A percentile compares a stretch with the other conserved stretches of the same genome.
Conservation (phyloP, 2,888 invertebrate genomes). For the Ptychoptera albimana region DNA sequence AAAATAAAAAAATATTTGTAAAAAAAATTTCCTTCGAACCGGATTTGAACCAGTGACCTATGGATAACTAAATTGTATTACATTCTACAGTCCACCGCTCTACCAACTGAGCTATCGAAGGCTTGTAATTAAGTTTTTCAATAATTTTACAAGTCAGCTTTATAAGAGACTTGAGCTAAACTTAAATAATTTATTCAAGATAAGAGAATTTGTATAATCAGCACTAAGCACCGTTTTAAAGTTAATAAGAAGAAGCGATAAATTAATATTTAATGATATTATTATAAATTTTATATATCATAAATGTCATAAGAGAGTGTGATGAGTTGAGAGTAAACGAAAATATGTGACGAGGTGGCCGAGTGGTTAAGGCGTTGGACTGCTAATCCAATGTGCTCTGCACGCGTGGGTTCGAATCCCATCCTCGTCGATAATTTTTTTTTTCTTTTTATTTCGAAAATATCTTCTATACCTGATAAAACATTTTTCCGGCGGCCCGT, state of each 20-base stretch:
- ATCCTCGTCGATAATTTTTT: constrained; percentile 45
- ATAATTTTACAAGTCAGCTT: not conserved
- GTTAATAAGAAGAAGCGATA: not conserved
- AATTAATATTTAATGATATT: not conserved
- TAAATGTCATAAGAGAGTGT: not conserved
- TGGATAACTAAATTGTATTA: constrained; percentile 31
- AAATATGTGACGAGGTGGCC: constrained; percentile 51
- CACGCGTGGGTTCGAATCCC: constrained; percentile 74
- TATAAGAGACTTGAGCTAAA: not conserved
- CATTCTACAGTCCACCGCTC: constrained; percentile 22
- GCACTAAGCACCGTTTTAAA: not conserved
- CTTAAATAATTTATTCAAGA: no score
- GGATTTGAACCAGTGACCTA: constrained; percentile 55
- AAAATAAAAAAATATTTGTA: constrained; percentile 3
- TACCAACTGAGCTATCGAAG: constrained; percentile 23
- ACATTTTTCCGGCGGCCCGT: constrained; percentile 87
- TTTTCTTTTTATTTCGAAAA: constrained; percentile 15
- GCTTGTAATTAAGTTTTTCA: constrained; percentile 1
- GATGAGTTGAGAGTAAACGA: constrained; percentile 4
- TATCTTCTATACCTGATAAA: constrained; percentile 48
- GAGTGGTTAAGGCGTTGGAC: constrained; percentile 75
- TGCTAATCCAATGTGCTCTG: constrained; percentile 75
- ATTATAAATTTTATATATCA: not conserved
- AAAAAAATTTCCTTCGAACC: constrained; percentile 38
- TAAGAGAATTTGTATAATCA: no score